Percentiles rank a stretch among this genome's conserved stretches.
Evolutionary conservation across 2,113 vertebrate genomes (phyloP).

Genomic region (Peucedramus taeniatus): DNA sequence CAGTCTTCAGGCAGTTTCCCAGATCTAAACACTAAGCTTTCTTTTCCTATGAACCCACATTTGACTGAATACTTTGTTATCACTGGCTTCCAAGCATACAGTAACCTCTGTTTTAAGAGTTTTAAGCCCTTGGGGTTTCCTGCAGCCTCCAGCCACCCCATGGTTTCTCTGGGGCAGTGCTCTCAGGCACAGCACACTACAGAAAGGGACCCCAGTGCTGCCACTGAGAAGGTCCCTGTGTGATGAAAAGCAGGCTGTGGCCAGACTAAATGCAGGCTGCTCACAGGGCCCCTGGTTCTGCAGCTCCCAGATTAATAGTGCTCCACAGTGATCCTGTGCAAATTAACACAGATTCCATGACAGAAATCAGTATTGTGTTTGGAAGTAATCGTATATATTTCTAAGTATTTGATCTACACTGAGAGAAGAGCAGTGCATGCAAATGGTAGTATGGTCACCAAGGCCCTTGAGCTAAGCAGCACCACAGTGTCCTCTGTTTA

Average conservation of each 20-base stretch:
- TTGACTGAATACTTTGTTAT: neutral
- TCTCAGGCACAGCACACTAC: neutral
- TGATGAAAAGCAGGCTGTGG: neutral
- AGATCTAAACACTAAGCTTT: neutral
- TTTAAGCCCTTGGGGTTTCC: neutral
- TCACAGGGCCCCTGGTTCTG: neutral
- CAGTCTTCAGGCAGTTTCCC: neutral
- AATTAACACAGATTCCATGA: neutral
- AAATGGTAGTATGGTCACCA: neutral
- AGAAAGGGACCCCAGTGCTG: neutral
- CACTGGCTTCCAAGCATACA: neutral
- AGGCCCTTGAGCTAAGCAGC: neutral
- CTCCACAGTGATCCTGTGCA: neutral
- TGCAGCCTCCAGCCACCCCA: neutral
- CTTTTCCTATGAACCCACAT: neutral
- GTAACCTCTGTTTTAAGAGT: neutral
- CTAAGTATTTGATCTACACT: neutral
- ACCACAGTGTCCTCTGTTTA: neutral
- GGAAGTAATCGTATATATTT: neutral
- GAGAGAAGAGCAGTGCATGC: neutral
- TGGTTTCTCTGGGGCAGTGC: neutral
- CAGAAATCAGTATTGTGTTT: neutral
- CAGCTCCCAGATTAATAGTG: neutral
- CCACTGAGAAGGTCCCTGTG: neutral
- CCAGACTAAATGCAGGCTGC: neutral